Conservation (phyloP, 2,888 invertebrate genomes). For the Leptura quadrifasciata region DNA sequence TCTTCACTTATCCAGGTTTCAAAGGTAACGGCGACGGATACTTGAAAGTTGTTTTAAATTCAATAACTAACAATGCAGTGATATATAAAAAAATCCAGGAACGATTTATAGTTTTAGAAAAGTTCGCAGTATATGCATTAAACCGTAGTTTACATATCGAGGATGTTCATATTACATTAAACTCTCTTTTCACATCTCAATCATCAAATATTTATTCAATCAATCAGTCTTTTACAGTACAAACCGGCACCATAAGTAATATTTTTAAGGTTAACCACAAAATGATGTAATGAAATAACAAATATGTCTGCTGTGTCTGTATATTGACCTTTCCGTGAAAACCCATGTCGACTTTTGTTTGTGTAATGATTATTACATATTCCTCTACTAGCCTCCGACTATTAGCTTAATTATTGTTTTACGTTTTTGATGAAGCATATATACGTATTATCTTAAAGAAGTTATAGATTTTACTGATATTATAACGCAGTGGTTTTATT, state of each 20-base stretch:
- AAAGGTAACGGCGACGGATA: too few relatives aligned
- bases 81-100: too few relatives aligned
- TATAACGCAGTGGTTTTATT: too few relatives aligned
- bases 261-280: constrained; percentile 1
- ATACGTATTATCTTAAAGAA: not conserved
- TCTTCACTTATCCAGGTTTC: too few relatives aligned
- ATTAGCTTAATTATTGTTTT: not conserved
- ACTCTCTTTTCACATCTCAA: too few relatives aligned
- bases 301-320: not conserved
- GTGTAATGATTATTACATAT: constrained; percentile 7
- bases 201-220: too few relatives aligned
- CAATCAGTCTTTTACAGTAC: not conserved
- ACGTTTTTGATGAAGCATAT: not conserved
- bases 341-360: constrained; percentile 4
- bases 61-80: too few relatives aligned
- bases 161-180: too few relatives aligned
- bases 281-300: not conserved
- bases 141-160: too few relatives aligned
- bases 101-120: too few relatives aligned
- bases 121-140: too few relatives aligned
- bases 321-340: constrained; percentile 2
- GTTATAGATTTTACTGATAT: not conserved
- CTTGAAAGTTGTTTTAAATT: too few relatives aligned
- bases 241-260: not conserved
- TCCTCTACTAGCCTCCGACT: not conserved